Base-by-base conservation (phyloP, 1,140 invertebrate species). In the Apis cerana region DNA sequence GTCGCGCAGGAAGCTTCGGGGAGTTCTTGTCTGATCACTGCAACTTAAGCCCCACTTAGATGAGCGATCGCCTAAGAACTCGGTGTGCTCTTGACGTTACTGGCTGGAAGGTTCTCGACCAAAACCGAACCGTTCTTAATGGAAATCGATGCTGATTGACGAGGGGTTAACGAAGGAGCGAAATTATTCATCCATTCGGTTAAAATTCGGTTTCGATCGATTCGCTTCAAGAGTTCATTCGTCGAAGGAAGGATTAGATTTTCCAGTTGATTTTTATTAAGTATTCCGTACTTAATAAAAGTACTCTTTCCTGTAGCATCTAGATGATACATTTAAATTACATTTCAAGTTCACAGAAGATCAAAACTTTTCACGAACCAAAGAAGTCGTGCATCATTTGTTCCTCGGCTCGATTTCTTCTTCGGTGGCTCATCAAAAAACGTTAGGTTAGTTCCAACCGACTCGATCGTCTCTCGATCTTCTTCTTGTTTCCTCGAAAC, bases 21-120 rank as follows among this genome's bases (percentile, higher is more conserved):
- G 69, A 43, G 52, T 71, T 71, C 69, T 71, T 71, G 69, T 71
- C 69, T 71, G 69, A 71, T 71, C 69, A 71, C 69, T 33, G 69
- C 33, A 71, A 71, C 69, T 71, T 71, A 71, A 71, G 69, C 52
- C 58, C 23, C 54, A n/a, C 23, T 71, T 71, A 58, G 17, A 58
- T 56, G 69, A 71, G 69, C 19, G 69, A 71, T 71, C 52, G 52
- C 43, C 69, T 33, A 71, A 58, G 69, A 56, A 71, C 52, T 58
- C 54, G 2, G 52, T 70, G 69, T 71, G 54, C 27, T 19, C 50
- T 27, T 10, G 48, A 13, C 13, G 23, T 48, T 10, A 19, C 5
- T 67, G 11, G 23, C 21, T 19, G 7, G 19, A 13, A 68, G 65
- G 33, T 43, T 43, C 12, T 50, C 21, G 3, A n/a, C 65, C 12